Evolutionary conservation across 2,113 vertebrate species (phyloP).

Genomic region (Tenrec ecaudatus): DNA sequence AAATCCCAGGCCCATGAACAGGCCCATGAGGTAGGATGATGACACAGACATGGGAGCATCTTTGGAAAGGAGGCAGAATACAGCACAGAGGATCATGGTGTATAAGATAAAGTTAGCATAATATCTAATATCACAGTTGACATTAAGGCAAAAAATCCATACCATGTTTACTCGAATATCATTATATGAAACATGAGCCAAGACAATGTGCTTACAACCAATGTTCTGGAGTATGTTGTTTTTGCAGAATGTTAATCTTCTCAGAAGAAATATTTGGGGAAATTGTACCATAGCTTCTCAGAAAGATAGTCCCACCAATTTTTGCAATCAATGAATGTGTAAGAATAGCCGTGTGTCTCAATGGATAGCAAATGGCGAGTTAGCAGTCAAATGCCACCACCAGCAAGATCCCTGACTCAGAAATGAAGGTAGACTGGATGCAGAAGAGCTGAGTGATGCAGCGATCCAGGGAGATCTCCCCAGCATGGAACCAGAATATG

Average conservation of each 20-base stretch:
- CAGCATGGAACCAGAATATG: conserved; percentile 10
- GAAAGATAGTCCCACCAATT: background rate
- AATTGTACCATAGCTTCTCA: conserved; percentile 13
- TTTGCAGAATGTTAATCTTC: background rate
- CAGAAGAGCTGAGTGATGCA: conserved; percentile 54
- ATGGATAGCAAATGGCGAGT: background rate
- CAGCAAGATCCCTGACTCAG: conserved; percentile 12
- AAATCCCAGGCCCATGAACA: background rate
- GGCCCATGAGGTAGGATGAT: too few species aligned
- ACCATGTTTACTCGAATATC: conserved; percentile 12
- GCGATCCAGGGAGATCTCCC: background rate
- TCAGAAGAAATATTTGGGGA: background rate
- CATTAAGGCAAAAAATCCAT: background rate
- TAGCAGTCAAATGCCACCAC: conserved; percentile 52
- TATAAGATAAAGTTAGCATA: background rate
- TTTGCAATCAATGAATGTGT: background rate
- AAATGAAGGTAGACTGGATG: background rate
- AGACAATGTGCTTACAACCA: conserved; percentile 10
- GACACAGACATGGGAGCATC: conserved; percentile 43
- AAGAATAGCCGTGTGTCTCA: background rate
- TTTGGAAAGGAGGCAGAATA: background rate
- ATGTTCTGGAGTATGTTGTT: conserved; percentile 10
- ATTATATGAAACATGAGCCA: background rate
- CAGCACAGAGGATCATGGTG: background rate
- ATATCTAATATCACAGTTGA: conserved; percentile 19